phyloP scores from a whole-genome alignment of 2,113 vertebrate species.

The Numenius arquata region DNA sequence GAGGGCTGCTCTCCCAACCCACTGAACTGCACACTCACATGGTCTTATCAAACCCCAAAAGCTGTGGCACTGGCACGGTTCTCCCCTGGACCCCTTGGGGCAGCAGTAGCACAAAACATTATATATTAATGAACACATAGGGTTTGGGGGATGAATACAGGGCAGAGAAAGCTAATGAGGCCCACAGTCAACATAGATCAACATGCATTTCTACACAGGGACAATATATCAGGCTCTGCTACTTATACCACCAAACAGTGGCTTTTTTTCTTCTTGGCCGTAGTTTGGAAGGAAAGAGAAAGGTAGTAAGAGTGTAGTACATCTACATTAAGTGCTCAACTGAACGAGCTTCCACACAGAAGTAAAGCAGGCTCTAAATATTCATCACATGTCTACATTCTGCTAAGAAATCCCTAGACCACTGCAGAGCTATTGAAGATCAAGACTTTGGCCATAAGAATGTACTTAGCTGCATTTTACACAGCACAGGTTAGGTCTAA shows the following conservation, averaged over 20 bases:
- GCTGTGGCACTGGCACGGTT: not conserved
- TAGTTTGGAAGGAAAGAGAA: not conserved
- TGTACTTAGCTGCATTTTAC: not conserved
- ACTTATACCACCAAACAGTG: not conserved
- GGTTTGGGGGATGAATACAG: not conserved
- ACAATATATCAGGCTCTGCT: not conserved
- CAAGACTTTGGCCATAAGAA: not conserved
- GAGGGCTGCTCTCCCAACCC: not conserved
- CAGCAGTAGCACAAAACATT: not conserved
- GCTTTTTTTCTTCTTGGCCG: not conserved
- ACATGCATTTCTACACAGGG: not conserved
- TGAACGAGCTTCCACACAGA: not conserved
- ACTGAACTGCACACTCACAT: not conserved
- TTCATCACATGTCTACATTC: not conserved
- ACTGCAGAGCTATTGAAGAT: not conserved
- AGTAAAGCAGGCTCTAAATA: not conserved
- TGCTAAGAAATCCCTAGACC: not conserved
- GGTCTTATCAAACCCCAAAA: not conserved
- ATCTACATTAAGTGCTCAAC: not conserved
- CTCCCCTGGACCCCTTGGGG: not conserved
- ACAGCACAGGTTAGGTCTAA: not conserved
- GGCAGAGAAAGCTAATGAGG: not conserved
- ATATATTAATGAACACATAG: not conserved
- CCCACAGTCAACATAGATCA: not conserved
- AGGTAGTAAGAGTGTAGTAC: not conserved